phyloP scores from a whole-genome alignment of 1,140 invertebrate genomes.

The Orussus abietinus region DNA sequence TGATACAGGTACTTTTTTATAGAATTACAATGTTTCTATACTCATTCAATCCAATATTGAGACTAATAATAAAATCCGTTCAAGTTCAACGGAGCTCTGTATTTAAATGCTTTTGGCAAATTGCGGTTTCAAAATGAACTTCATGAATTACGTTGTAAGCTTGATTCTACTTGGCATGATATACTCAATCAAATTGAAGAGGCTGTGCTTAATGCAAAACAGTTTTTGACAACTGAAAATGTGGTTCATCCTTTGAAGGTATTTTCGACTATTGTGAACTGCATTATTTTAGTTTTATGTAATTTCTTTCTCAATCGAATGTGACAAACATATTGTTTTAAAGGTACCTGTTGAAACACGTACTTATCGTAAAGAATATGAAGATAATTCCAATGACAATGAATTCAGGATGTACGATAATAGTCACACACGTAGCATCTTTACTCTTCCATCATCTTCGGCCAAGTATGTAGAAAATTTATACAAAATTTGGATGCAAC shows the following conservation, averaged over 20 bases:
- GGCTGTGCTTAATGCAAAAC: slow-evolving; percentile 16
- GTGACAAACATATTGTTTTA: too few relatives aligned
- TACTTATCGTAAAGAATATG: slow-evolving; percentile 4
- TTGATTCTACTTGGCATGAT: slow-evolving; percentile 26
- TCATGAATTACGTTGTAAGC: slow-evolving; percentile 24
- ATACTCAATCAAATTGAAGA: slow-evolving; percentile 37
- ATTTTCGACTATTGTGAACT: too few relatives aligned
- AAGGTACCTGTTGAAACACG: background rate
- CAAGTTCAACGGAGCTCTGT: slow-evolving; percentile 20
- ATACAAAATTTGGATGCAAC: slow-evolving; percentile 1
- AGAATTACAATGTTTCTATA: slow-evolving; percentile 4
- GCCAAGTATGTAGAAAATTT: slow-evolving; percentile 10
- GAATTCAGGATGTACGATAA: too few relatives aligned
- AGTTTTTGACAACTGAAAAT: background rate
- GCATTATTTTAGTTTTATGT: too few relatives aligned
- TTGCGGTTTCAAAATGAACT: slow-evolving; percentile 35
- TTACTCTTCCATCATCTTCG: too few relatives aligned
- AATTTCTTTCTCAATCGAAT: too few relatives aligned
- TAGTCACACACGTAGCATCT: too few relatives aligned
- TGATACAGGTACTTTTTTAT: slow-evolving; percentile 40
- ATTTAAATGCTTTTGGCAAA: slow-evolving; percentile 34
- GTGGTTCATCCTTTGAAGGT: background rate
- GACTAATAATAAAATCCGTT: slow-evolving; percentile 6
- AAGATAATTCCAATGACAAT: too few relatives aligned
- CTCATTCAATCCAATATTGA: background rate